Percentiles rank a stretch among this genome's conserved stretches.
phyloP scores from a whole-genome alignment of 2,797 vertebrate species.

The Argya squamiceps region DNA sequence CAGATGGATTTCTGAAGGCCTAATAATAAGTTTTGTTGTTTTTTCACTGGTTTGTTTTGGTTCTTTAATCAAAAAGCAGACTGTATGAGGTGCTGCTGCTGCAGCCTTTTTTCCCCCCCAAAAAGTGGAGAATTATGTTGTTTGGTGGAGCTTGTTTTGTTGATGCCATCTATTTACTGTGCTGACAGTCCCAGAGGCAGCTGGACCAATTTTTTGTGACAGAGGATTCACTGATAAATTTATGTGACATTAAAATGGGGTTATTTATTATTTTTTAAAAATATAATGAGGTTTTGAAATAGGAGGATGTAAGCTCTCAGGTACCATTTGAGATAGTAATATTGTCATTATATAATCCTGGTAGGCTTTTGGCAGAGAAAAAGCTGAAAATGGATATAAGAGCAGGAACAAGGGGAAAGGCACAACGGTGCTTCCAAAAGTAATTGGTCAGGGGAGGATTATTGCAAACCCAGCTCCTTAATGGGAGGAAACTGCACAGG shows the following conservation, averaged over 20 bases:
- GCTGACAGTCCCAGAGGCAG: not conserved
- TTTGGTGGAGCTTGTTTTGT: not conserved
- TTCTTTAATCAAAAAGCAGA: not conserved
- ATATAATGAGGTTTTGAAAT: not conserved
- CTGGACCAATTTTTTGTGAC: not conserved
- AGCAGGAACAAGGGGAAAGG: not conserved
- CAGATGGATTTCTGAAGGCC: not conserved
- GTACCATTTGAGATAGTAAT: not conserved
- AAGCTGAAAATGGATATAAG: not conserved
- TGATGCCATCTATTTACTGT: not conserved
- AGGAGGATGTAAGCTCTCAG: not conserved
- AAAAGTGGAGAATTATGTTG: not conserved
- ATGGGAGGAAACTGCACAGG: not conserved
- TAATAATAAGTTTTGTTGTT: not conserved
- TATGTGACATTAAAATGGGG: not conserved
- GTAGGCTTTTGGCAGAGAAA: not conserved
- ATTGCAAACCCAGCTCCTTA: not conserved
- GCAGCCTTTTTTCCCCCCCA: not conserved
- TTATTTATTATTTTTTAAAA: not conserved
- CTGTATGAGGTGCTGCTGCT: not conserved
- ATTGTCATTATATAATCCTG: not conserved
- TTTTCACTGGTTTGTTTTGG: not conserved
- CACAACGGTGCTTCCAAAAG: not conserved
- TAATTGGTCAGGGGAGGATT: not conserved
- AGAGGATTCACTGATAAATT: not conserved